phyloP scores from a whole-genome alignment of 2,113 vertebrate species.

The Triplophysa rosa region DNA sequence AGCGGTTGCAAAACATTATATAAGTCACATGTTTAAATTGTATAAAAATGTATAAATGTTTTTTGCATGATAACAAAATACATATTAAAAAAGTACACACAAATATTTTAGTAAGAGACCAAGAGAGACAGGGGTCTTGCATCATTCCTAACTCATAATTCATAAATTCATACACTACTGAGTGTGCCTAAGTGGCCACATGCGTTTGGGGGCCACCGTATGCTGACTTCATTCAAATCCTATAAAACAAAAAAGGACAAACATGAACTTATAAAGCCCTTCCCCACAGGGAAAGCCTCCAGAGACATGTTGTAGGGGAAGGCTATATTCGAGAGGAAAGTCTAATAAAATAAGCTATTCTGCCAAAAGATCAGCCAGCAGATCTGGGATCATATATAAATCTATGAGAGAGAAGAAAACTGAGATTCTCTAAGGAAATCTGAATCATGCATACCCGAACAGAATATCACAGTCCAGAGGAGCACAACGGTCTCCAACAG shows the following conservation, averaged over 20 bases:
- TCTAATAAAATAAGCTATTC: constrained; percentile 31
- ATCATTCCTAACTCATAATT: too few relatives aligned
- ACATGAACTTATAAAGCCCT: not conserved
- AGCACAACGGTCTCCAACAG: not conserved
- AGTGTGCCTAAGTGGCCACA: not conserved
- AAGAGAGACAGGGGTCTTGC: not conserved
- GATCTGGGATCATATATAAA: constrained; percentile 31
- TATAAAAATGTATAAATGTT: too few relatives aligned
- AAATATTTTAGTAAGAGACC: not conserved
- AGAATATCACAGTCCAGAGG: constrained; percentile 11
- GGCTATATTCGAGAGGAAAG: constrained; percentile 24
- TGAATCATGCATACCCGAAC: constrained; percentile 2
- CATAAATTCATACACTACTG: too few relatives aligned
- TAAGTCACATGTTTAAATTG: too few relatives aligned
- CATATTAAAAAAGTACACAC: not conserved
- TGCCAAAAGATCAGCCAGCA: constrained; percentile 13
- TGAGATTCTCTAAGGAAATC: constrained; percentile 27
- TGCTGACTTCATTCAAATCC: not conserved
- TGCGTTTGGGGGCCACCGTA: constrained; percentile 1
- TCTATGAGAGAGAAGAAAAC: constrained; percentile 18
- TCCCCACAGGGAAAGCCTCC: constrained; percentile 12
- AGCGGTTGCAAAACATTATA: not conserved
- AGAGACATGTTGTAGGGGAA: constrained; percentile 11
- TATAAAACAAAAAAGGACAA: constrained; percentile 21
- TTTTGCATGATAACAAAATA: too few relatives aligned